A percentile compares a stretch with the other conserved stretches of the same genome.
These are phyloP conservation scores for Toxotes jaculatrix DNA, from an alignment of 2,113 vertebrate species.

Conservation along the genomic window DNA sequence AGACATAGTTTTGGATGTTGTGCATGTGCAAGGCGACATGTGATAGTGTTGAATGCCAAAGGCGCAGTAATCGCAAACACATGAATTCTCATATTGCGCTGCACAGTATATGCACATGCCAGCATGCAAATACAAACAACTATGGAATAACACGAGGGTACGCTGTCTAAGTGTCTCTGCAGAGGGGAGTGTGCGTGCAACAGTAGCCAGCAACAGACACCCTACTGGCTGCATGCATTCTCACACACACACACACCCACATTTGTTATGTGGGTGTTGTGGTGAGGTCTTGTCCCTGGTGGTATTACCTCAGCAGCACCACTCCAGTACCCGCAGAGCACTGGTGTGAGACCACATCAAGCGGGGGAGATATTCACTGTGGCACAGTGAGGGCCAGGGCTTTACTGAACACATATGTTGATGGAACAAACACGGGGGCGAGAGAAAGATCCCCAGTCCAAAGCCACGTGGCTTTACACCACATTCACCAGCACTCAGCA, in stretches of 20 bases:
- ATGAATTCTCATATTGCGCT: conserved; percentile 38
- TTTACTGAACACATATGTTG: conserved; percentile 78
- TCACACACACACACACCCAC: conserved; percentile 45
- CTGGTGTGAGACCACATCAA: conserved; percentile 77
- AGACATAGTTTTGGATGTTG: conserved; percentile 48
- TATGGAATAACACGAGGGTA: conserved; percentile 40
- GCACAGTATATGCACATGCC: conserved; percentile 26
- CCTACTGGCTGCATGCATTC: conserved; percentile 36
- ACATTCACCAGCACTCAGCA: conserved; percentile 78
- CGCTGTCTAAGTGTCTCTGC: conserved; percentile 19
- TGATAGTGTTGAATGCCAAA: conserved; percentile 39
- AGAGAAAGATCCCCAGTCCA: conserved; percentile 57
- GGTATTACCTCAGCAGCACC: conserved; percentile 69
- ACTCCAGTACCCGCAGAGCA: conserved; percentile 67
- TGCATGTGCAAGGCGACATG: conserved; percentile 40
- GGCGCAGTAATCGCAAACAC: conserved; percentile 57
- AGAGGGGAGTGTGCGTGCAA: conserved; percentile 43
- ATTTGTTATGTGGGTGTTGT: conserved; percentile 68
- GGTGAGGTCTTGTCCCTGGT: conserved; percentile 62
- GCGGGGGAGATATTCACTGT: conserved; percentile 45
- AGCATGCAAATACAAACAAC: conserved; percentile 60
- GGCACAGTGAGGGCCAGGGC: conserved; percentile 51
- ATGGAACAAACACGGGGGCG: conserved; percentile 71
- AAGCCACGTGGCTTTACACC: conserved; percentile 74
- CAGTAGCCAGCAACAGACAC: conserved; percentile 61